Evolutionary conservation across 2,113 vertebrate genomes (phyloP), one percentile per base, ranked within the genome.

Genomic region (Toxotes jaculatrix): DNA sequence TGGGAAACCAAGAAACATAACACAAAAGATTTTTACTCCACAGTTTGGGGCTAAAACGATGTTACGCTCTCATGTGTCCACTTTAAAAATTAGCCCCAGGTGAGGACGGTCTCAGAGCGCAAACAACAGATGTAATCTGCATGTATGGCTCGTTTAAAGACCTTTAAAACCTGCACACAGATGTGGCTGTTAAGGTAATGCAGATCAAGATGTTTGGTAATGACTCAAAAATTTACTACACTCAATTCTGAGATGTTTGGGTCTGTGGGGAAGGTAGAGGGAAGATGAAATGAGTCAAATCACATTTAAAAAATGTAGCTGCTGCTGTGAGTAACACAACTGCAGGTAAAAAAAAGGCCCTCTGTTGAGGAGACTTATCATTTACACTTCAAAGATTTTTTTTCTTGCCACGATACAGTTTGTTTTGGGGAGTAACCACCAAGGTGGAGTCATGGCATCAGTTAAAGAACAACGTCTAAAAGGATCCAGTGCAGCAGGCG

Each of bases 61-160:
- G 19, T 21, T 42, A 49, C 62, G 21, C 32, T 53, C 9, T 63
- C 55, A 61, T 45, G 17, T 12, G 47, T 61, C 55, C 55, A 51
- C 61, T 47, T 38, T 51, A 14, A 67, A 84, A 82, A 55, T 43
- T 11, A 51, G 65, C 72, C 87, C 5, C 23, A 82, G 84, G 80
- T 32, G 63, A 80, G 23, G 36, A 43, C 45, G 36, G 56, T 17
- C 68, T 13, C 19, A n/a, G 43, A 69, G 73, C 2, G 2, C 47
- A 66, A 80, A 71, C 69, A 64, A 65, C 67, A 60, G 19, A 61
- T 63, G 73, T 82, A 83, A 90, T 76, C 67, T 53, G 5, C 60
- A 70, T 3, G 63, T 74, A 36, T 14, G 73, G 49, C 59, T 62
- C 11, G 21, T 76, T 80, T 67, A 67, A 70, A 77, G n/a, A n/a